phyloP scores from a whole-genome alignment of 2,888 invertebrate genomes.

The Cerceris ruficornis region DNA sequence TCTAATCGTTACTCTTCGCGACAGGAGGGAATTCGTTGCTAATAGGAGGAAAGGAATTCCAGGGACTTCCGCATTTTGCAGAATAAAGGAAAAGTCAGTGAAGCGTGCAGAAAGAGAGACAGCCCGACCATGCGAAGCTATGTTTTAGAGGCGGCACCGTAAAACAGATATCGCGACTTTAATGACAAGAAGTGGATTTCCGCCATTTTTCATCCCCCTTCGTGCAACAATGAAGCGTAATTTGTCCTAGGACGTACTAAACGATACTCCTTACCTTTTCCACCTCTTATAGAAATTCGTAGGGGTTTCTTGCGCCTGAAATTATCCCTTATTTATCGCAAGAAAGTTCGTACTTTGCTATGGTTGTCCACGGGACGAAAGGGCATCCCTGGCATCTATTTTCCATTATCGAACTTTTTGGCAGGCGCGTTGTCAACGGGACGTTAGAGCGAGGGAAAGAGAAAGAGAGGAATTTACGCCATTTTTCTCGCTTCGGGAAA shows the following conservation, averaged over 20 bases:
- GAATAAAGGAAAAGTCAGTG: constrained; percentile 64
- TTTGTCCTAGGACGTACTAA: constrained; percentile 35
- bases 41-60: constrained; percentile 59
- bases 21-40: constrained; percentile 54
- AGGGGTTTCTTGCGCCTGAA: too few species aligned
- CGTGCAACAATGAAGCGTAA: constrained; percentile 43
- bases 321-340: too few species aligned
- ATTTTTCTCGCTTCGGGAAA: constrained; percentile 79
- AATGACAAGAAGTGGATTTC: constrained; percentile 65
- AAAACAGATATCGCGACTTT: constrained; percentile 59
- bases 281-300: not conserved
- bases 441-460: constrained; percentile 60
- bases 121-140: constrained; percentile 63
- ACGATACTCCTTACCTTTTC: constrained; percentile 9
- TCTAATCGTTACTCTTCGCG: constrained; percentile 65
- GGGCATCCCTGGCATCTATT: not conserved
- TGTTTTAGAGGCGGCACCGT: constrained; percentile 58
- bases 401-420: constrained; percentile 51
- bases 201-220: constrained; percentile 66
- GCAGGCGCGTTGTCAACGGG: constrained; percentile 65
- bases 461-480: constrained; percentile 75
- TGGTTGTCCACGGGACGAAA: not conserved
- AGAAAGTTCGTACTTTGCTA: not conserved
- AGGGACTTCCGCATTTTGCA: constrained; percentile 65
- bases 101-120: constrained; percentile 55